A percentile compares a stretch with the other conserved stretches of the same genome.
Conservation (phyloP, 2,113 vertebrate genomes). For the Nibea albiflora region DNA sequence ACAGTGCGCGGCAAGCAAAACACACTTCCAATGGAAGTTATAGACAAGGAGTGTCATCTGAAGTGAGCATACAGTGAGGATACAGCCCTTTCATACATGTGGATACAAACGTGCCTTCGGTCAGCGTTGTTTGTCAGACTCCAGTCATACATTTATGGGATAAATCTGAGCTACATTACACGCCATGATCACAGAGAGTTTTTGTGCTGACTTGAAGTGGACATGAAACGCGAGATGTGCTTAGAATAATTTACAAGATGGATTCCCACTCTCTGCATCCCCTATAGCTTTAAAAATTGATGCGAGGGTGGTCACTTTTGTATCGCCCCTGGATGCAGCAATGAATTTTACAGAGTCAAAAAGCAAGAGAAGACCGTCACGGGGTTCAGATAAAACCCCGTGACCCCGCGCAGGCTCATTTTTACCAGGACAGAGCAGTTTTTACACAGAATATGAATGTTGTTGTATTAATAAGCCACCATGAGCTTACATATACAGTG, state of each 20-base stretch:
- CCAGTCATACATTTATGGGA: not conserved
- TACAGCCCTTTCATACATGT: not conserved
- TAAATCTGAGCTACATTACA: not conserved
- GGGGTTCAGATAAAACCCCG: no score
- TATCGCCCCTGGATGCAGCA: no score
- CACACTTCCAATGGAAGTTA: not conserved
- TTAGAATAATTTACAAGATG: no score
- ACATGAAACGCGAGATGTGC: no score
- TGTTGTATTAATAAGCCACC: not conserved
- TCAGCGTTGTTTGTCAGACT: not conserved
- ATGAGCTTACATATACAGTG: not conserved
- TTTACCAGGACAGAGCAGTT: no score
- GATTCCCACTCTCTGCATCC: no score
- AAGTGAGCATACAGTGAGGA: not conserved
- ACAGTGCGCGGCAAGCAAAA: slow-evolving; percentile 1
- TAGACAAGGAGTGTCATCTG: not conserved
- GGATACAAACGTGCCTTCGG: not conserved
- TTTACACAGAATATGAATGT: not conserved
- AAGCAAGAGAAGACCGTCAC: no score
- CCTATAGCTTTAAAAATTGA: no score
- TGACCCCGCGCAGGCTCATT: no score
- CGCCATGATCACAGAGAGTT: not conserved
- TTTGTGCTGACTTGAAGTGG: not conserved
- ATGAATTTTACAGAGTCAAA: no score
- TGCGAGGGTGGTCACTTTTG: no score